Base-by-base conservation (phyloP, 2,797 vertebrate species). In the Meda fulgida region DNA sequence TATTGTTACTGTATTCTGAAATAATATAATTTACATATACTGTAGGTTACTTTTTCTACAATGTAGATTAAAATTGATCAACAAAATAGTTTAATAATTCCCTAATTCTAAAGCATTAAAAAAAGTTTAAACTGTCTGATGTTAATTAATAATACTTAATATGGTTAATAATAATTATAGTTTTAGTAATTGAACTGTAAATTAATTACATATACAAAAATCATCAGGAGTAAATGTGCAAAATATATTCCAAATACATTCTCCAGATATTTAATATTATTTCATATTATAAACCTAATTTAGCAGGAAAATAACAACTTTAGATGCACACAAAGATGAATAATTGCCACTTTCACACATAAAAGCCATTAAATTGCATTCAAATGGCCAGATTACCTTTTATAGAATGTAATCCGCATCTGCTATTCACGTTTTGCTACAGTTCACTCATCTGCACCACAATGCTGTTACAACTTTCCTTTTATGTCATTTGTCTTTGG, bases 311-410 rank as follows among this genome's bases (percentile, higher is more conserved):
- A 60, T 60, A 26, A 60, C 7, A 18, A 40, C 53, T 40, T 38
- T 38, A 77, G 7, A 58, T 3, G 9, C 23, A 40, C 23, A 38
- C 34, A 60, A 1, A 60, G 53, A 40, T 60, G 14, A 26, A 60
- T 38, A 78, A 78, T 60, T 78, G 53, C 36, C 31, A 76, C 73
- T 36, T 76, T 76, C 29, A 76, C 48, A 55, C 31, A 36, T 76
- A 19, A 76, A 76, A 76, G 21, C 31, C 51, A 38, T 36, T 58
- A 38, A 55, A 76, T 75, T 75, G 71, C 46, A 53, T 31, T 34
- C 11, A 75, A 75, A 75, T 58, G 3, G 53, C 4, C 23, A 11
- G 14, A 60, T 78, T 18, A 60, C 34, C 14, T 18, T 78, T 40
- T 60, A 34, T 78, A 60, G 23, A 58, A 26, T 77, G 34, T n/a